Evolutionary conservation across 2,888 invertebrate species (phyloP).

Genomic region (Agrypnus murinus): DNA sequence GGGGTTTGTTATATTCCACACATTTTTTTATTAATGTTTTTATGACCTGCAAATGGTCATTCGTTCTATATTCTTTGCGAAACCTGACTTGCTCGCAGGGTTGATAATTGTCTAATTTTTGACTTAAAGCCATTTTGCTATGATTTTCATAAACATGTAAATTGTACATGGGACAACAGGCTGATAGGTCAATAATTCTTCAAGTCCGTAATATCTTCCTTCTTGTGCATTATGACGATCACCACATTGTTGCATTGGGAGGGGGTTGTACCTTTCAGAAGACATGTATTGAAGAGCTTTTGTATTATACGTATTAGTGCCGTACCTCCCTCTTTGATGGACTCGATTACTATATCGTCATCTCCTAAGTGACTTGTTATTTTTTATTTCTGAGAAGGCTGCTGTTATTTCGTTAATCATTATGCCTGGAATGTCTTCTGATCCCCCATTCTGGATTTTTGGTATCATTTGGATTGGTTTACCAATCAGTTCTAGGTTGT

Average conservation of each 20-base stretch:
- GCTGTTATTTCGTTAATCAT: background rate
- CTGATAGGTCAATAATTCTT: too few relatives aligned
- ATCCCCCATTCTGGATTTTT: background rate
- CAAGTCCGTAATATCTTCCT: slow-evolving; percentile 4
- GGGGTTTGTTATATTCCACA: background rate
- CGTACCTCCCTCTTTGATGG: background rate
- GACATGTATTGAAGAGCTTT: slow-evolving; percentile 3
- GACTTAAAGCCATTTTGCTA: too few relatives aligned
- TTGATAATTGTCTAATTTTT: background rate
- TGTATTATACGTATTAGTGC: slow-evolving; percentile 3
- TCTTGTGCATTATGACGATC: slow-evolving; percentile 11
- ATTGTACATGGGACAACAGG: too few relatives aligned
- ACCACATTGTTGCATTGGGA: slow-evolving; percentile 1
- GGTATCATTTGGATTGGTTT: background rate
- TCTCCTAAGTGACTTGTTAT: slow-evolving; percentile 2
- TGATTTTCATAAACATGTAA: too few relatives aligned
- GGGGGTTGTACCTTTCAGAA: slow-evolving; percentile 10
- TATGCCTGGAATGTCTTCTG: background rate
- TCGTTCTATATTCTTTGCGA: background rate
- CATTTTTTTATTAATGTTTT: background rate
- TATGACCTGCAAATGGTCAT: background rate
- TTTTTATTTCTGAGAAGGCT: slow-evolving; percentile 6
- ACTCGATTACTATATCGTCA: background rate
- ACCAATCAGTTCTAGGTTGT: background rate
- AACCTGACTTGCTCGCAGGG: background rate